Evolutionary conservation across 2,113 vertebrate species (phyloP).

Genomic region (Nicator chloris): DNA sequence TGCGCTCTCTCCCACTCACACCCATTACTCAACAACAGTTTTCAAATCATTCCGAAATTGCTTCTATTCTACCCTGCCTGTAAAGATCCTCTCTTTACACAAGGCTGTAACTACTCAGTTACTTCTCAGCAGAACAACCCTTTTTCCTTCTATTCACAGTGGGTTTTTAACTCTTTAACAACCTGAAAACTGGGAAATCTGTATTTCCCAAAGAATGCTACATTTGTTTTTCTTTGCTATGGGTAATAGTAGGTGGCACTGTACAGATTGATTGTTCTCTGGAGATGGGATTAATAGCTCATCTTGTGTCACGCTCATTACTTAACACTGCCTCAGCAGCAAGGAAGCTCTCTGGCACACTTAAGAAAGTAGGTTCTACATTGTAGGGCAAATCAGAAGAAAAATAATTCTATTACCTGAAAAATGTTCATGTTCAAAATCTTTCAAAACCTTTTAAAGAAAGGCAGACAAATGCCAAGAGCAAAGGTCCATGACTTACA

Average conservation of each 20-base stretch:
- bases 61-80: neutral
- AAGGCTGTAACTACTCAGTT: neutral
- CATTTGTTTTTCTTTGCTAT: neutral
- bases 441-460: neutral
- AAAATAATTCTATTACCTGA: neutral
- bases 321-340: neutral
- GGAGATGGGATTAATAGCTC: neutral
- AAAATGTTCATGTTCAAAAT: neutral
- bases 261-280: neutral
- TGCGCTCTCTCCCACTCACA: neutral
- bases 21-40: neutral
- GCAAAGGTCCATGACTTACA: neutral
- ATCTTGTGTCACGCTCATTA: neutral
- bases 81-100: neutral
- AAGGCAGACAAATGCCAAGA: neutral
- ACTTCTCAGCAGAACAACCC: neutral
- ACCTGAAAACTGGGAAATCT: neutral
- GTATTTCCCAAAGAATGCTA: neutral
- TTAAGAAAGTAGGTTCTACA: neutral
- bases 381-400: neutral
- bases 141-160: neutral
- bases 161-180: constrained; percentile 13
- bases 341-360: neutral
- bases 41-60: neutral
- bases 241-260: neutral